phyloP scores from a whole-genome alignment of 2,888 invertebrate species.

The Morpho deidamia region DNA sequence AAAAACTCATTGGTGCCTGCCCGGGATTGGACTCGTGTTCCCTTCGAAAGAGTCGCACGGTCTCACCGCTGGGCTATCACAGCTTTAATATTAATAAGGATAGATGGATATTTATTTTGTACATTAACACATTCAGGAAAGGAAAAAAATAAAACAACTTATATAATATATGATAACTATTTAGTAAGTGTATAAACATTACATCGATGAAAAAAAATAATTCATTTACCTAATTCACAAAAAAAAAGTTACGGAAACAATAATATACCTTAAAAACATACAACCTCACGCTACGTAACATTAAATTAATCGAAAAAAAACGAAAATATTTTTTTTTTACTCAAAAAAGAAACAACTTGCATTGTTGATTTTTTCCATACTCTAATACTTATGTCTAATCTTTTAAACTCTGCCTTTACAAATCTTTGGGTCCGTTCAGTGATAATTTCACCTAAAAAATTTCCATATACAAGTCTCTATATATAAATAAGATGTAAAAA shows the following conservation, averaged over 20 bases:
- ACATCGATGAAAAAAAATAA: constrained; percentile 74
- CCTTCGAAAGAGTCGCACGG: too few species aligned
- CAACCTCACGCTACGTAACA: constrained; percentile 70
- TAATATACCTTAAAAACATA: constrained; percentile 62
- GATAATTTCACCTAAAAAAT: constrained; percentile 31
- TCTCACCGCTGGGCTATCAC: too few species aligned
- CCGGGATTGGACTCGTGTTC: too few species aligned
- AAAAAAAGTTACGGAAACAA: constrained; percentile 42
- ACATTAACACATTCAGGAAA: too few species aligned
- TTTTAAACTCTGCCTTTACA: constrained; percentile 38
- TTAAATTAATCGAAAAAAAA: constrained; percentile 42
- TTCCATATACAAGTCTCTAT: constrained; percentile 2
- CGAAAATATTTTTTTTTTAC: constrained; percentile 32
- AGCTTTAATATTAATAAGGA: too few species aligned
- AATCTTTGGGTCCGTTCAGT: constrained; percentile 66
- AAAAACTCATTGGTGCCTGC: too few species aligned
- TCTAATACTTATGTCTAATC: constrained; percentile 40
- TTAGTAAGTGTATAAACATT: constrained; percentile 78
- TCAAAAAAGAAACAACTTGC: constrained; percentile 30
- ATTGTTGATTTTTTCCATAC: constrained; percentile 26
- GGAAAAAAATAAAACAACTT: constrained; percentile 54
- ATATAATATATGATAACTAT: constrained; percentile 77
- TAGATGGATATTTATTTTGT: too few species aligned
- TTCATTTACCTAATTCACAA: constrained; percentile 72
- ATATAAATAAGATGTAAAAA: constrained; percentile 34